These are phyloP conservation scores for Pilophorus perplexus DNA, from an alignment of 2,888 invertebrate genomes.

Conservation along the genomic window DNA sequence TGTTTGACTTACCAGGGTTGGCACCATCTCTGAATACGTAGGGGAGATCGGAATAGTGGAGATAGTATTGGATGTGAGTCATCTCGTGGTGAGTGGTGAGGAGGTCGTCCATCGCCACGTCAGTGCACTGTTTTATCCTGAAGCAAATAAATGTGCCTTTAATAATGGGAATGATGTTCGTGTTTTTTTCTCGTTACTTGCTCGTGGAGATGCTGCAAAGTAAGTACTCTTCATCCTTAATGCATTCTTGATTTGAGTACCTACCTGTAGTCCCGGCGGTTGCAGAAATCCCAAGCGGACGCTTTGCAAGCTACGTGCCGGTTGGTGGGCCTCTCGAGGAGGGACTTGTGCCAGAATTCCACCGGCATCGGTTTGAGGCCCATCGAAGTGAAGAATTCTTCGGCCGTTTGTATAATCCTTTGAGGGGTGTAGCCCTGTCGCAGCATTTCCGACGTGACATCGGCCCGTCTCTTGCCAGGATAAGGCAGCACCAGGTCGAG, in stretches of 20 bases:
- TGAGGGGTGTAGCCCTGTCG: constrained; percentile 70
- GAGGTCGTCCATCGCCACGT: constrained; percentile 72
- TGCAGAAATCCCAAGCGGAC: constrained; percentile 84
- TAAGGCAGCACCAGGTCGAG: constrained; percentile 73
- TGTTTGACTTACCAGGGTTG: constrained; percentile 72
- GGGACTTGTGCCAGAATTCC: constrained; percentile 80
- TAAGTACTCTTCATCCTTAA: no score
- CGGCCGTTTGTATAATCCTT: constrained; percentile 63
- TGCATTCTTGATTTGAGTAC: no score
- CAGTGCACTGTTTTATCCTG: constrained; percentile 81
- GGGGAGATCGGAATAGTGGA: constrained; percentile 73
- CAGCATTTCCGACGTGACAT: constrained; percentile 75
- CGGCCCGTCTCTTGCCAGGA: constrained; percentile 65
- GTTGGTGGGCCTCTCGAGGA: constrained; percentile 70
- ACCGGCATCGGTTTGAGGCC: constrained; percentile 76
- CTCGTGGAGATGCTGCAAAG: background rate
- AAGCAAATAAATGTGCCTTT: constrained; percentile 43
- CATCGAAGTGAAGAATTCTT: constrained; percentile 78
- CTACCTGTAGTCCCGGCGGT: constrained; percentile 76
- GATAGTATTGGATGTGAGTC: constrained; percentile 77
- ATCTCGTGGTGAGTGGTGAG: constrained; percentile 79
- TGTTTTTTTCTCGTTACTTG: no score
- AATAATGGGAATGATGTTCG: background rate
- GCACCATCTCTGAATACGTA: constrained; percentile 76
- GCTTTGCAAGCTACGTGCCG: constrained; percentile 70